These are phyloP conservation scores for Caradrina kadenii DNA, from an alignment of 2,888 invertebrate genomes.

Conservation along the genomic window DNA sequence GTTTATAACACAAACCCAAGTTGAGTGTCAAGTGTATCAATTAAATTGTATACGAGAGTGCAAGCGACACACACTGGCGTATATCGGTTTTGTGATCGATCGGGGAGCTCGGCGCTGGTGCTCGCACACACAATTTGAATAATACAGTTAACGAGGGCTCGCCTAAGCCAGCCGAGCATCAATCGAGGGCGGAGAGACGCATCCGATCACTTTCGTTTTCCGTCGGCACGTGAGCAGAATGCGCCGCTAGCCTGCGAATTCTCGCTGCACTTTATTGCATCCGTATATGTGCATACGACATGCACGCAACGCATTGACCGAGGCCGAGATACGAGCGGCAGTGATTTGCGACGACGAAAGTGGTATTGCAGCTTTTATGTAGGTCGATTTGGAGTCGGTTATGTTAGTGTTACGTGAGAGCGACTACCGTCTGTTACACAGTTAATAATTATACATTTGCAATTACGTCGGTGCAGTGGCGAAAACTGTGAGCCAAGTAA, in stretches of 20 bases:
- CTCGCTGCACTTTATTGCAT: constrained; percentile 88
- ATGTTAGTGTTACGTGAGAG: constrained; percentile 85
- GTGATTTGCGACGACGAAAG: constrained; percentile 90
- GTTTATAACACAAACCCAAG: constrained; percentile 66
- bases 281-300: constrained; percentile 89
- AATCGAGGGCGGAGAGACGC: constrained; percentile 87
- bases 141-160: constrained; percentile 85
- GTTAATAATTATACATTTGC: constrained; percentile 65
- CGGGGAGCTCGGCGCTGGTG: constrained; percentile 63
- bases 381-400: constrained; percentile 85
- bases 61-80: constrained; percentile 71
- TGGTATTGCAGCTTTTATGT: constrained; percentile 90
- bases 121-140: constrained; percentile 84
- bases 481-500: constrained; percentile 36
- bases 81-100: constrained; percentile 78
- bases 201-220: constrained; percentile 89
- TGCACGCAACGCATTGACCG: constrained; percentile 89
- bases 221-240: constrained; percentile 86
- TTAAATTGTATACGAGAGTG: constrained; percentile 75
- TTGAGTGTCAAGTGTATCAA: constrained; percentile 70
- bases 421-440: constrained; percentile 61
- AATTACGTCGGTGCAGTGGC: constrained; percentile 53
- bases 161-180: constrained; percentile 84
- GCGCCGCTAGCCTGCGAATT: constrained; percentile 86
- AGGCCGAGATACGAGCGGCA: constrained; percentile 87